Percentiles rank a stretch among this genome's conserved stretches.
Evolutionary conservation across 1,140 invertebrate species (phyloP).

Genomic region (Schlechtendalia chinensis): DNA sequence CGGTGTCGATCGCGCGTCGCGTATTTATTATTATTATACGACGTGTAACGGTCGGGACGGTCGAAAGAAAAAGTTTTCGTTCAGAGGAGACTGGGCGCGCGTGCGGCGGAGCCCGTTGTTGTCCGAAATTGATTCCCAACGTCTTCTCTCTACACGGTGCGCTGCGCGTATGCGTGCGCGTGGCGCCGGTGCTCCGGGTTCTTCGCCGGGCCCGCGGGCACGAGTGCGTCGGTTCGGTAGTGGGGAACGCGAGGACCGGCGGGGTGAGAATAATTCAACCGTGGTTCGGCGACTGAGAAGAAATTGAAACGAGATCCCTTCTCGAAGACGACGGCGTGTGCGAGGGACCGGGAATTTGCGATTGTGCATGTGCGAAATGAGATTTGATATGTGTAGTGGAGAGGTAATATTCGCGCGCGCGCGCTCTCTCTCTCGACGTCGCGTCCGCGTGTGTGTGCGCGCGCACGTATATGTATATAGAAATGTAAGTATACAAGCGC

Average conservation of each 20-base stretch:
- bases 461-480: not conserved
- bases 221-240: too few relatives aligned
- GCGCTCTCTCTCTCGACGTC: not conserved
- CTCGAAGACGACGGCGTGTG: not conserved
- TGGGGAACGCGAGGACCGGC: not conserved
- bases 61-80: not conserved
- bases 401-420: conserved; percentile 40
- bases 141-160: not conserved
- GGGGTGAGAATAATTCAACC: conserved; percentile 47
- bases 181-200: too few relatives aligned
- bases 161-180: too few relatives aligned
- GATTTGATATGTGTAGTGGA: conserved; percentile 49
- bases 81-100: not conserved
- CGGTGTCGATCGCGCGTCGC: too few relatives aligned
- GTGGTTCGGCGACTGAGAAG: conserved; percentile 40
- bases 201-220: too few relatives aligned
- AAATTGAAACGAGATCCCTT: conserved; percentile 45
- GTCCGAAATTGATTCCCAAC: conserved; percentile 37
- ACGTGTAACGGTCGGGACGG: too few relatives aligned
- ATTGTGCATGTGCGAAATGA: conserved; percentile 48
- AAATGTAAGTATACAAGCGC: not conserved
- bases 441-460: too few relatives aligned
- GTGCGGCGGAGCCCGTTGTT: not conserved
- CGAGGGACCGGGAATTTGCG: conserved; percentile 42
- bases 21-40: too few relatives aligned